Conservation (phyloP, 2,888 invertebrate genomes). For the Geophilus truncorum region DNA sequence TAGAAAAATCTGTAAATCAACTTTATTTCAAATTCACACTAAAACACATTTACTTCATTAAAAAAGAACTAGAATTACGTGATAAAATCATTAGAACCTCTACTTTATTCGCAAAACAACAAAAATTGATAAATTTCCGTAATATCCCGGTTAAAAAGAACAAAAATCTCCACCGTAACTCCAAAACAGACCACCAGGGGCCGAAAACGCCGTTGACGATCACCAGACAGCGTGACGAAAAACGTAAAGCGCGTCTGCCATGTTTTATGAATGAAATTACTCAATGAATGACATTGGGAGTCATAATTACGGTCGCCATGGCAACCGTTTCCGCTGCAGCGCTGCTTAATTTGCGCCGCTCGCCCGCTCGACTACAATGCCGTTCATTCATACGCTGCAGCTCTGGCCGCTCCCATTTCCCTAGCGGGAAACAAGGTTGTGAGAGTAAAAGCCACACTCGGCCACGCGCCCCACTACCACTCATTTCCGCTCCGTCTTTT, state of each 20-base stretch:
- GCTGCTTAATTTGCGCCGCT: conserved; percentile 32
- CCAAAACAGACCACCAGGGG: no score
- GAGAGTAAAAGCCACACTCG: not conserved
- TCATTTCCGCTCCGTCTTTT: no score
- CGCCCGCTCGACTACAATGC: conserved; percentile 28
- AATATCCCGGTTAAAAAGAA: no score
- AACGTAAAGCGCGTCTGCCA: not conserved
- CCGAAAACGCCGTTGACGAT: no score
- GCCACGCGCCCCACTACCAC: not conserved
- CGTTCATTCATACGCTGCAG: conserved; percentile 14
- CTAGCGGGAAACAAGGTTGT: not conserved
- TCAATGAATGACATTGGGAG: conserved; percentile 30
- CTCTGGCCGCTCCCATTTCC: conserved; percentile 7
- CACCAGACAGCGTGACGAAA: not conserved
- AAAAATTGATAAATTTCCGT: no score
- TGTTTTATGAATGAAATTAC: conserved; percentile 29
- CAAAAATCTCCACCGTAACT: no score
- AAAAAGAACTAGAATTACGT: no score
- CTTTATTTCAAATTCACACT: no score
- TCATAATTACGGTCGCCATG: conserved; percentile 32
- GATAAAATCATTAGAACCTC: no score
- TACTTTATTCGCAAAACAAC: no score
- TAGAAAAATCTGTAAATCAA: no score
- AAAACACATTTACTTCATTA: no score
- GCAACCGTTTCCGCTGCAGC: conserved; percentile 32